Conservation (phyloP, 2,113 vertebrate species). For the Sinosuthora webbiana region DNA sequence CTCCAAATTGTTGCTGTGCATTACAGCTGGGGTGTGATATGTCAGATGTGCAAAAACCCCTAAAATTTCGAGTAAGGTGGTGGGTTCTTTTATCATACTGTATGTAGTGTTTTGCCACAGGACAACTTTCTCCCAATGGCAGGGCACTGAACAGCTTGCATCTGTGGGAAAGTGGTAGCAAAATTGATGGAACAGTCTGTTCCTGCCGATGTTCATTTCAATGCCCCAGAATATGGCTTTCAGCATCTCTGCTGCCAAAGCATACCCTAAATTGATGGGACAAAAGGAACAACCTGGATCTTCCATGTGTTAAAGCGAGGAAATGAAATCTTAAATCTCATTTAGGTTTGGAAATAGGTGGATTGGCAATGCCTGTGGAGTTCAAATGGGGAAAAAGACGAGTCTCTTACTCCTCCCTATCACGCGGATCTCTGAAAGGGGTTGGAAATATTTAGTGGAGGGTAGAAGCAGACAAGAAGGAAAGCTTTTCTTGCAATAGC, state of each 20-base stretch:
- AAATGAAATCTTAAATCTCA: background rate
- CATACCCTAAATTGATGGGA: background rate
- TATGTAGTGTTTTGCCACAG: constrained; percentile 21
- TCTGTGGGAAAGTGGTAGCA: background rate
- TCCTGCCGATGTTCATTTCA: constrained; percentile 1
- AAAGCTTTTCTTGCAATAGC: background rate
- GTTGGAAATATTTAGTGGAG: background rate
- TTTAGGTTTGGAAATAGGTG: background rate
- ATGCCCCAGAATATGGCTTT: background rate
- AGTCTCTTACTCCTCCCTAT: background rate
- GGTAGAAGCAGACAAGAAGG: background rate
- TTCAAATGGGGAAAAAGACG: background rate
- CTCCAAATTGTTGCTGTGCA: background rate
- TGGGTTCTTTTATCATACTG: background rate
- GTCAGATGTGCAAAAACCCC: background rate
- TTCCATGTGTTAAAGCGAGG: background rate
- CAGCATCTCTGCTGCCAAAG: background rate
- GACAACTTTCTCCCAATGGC: constrained; percentile 12
- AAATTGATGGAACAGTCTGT: constrained; percentile 53
- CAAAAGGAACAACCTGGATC: background rate
- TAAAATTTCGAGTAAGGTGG: background rate
- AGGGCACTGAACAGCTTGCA: constrained; percentile 30
- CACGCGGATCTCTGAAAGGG: background rate
- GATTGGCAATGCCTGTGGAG: background rate
- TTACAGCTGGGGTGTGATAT: background rate